Percentiles rank a stretch among this genome's conserved stretches.
These are phyloP conservation scores for Embiotoca jacksoni DNA, from an alignment of 2,113 vertebrate genomes.

Conservation along the genomic window DNA sequence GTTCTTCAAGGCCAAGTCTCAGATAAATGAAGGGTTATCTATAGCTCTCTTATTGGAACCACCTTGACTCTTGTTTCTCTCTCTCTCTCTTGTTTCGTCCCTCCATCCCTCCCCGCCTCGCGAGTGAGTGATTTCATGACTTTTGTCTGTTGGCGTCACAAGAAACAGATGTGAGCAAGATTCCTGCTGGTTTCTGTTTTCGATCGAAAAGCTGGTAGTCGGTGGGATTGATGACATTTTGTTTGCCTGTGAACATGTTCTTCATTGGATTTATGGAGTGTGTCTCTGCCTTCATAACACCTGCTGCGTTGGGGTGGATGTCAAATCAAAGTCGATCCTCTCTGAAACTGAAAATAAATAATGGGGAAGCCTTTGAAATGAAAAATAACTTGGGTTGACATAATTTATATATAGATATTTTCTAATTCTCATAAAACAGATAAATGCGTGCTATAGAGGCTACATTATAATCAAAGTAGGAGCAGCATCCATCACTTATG, in stretches of 20 bases:
- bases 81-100: conserved; percentile 47
- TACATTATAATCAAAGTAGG: neutral
- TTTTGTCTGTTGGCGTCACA: conserved; percentile 79
- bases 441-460: conserved; percentile 13
- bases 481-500: conserved; percentile 18
- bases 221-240: conserved; percentile 80
- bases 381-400: conserved; percentile 23
- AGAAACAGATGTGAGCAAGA: conserved; percentile 83
- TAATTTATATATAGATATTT: conserved; percentile 20
- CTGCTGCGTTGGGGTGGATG: conserved; percentile 57
- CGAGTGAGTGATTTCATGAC: conserved; percentile 82
- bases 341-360: neutral
- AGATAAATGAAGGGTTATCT: conserved; percentile 82
- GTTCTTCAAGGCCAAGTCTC: conserved; percentile 67
- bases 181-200: conserved; percentile 79
- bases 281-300: conserved; percentile 74
- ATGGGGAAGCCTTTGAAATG: conserved; percentile 11
- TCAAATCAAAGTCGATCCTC: conserved; percentile 62
- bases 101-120: conserved; percentile 46
- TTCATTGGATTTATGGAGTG: conserved; percentile 79
- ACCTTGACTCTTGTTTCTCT: conserved; percentile 71
- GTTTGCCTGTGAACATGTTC: conserved; percentile 82
- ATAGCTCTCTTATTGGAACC: conserved; percentile 83
- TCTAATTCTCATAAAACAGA: conserved; percentile 40
- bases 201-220: conserved; percentile 72